Percentiles rank a stretch among this genome's conserved stretches.
Evolutionary conservation across 2,888 invertebrate genomes (phyloP).

Genomic region (Scaptomyza caliginosa): DNA sequence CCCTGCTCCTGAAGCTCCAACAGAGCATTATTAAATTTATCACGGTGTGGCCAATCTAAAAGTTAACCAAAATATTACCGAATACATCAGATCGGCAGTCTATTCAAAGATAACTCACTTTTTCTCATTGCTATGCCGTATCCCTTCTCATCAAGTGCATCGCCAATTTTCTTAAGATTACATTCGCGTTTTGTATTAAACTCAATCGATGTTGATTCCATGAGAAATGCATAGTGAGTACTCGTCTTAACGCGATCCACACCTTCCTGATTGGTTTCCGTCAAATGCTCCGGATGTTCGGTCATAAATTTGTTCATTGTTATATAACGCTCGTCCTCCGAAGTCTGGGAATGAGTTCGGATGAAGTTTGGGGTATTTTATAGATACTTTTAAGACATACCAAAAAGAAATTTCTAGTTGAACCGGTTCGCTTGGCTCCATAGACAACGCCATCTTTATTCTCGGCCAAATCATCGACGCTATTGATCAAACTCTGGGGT

Average conservation of each 20-base stretch:
- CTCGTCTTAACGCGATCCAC: constrained; percentile 83
- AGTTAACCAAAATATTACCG: background rate
- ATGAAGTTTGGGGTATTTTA: accelerated
- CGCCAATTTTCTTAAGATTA: constrained; percentile 86
- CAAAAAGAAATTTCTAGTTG: constrained; percentile 94
- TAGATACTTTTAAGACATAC: constrained; percentile 85
- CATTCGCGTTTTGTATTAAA: constrained; percentile 88
- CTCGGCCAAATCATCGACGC: constrained; percentile 92
- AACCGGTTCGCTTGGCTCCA: constrained; percentile 92
- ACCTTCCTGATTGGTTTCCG: constrained; percentile 86
- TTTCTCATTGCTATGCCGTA: constrained; percentile 90
- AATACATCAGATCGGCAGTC: too few species aligned
- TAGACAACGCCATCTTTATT: constrained; percentile 91
- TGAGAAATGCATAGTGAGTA: constrained; percentile 89
- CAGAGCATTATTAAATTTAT: constrained; percentile 91
- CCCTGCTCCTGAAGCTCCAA: constrained; percentile 94
- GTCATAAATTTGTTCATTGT: constrained; percentile 93
- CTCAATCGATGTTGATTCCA: constrained; percentile 92
- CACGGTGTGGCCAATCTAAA: constrained; percentile 86
- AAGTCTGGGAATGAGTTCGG: constrained; percentile 85
- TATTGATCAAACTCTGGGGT: constrained; percentile 88
- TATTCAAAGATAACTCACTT: constrained; percentile 82
- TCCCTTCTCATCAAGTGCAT: constrained; percentile 88
- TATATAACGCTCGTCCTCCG: constrained; percentile 89
- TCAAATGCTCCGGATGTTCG: constrained; percentile 86